phyloP scores from a whole-genome alignment of 2,113 vertebrate species.

The Rana temporaria region DNA sequence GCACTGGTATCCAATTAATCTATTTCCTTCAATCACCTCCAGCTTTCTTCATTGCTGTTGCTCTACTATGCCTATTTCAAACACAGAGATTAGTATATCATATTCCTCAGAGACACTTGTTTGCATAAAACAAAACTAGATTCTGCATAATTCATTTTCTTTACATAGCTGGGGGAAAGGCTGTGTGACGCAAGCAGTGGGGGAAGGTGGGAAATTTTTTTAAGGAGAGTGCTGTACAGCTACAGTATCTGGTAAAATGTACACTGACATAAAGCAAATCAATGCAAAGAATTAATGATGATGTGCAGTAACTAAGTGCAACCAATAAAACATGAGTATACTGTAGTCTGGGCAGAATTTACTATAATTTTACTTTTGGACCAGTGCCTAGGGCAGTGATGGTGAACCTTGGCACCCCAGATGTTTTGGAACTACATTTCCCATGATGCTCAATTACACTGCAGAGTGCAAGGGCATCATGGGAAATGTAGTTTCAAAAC shows the following conservation, averaged over 20 bases:
- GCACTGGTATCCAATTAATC: not conserved
- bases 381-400: no score
- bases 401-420: no score
- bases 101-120: conserved; percentile 43
- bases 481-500: no score
- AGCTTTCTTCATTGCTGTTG: not conserved
- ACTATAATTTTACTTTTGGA: no score
- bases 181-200: not conserved
- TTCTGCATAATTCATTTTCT: conserved; percentile 49
- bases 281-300: no score
- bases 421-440: no score
- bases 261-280: not conserved
- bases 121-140: conserved; percentile 34
- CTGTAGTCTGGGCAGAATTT: no score
- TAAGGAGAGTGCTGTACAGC: not conserved
- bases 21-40: not conserved
- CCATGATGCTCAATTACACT: no score
- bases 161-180: conserved; percentile 20
- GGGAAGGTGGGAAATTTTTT: not conserved
- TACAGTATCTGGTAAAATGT: not conserved
- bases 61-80: not conserved
- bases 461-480: no score
- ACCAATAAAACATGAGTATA: no score
- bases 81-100: conserved; percentile 4
- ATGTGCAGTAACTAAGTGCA: no score